These are phyloP conservation scores for Myopa testacea DNA, from an alignment of 2,888 invertebrate genomes.

Conservation along the genomic window DNA sequence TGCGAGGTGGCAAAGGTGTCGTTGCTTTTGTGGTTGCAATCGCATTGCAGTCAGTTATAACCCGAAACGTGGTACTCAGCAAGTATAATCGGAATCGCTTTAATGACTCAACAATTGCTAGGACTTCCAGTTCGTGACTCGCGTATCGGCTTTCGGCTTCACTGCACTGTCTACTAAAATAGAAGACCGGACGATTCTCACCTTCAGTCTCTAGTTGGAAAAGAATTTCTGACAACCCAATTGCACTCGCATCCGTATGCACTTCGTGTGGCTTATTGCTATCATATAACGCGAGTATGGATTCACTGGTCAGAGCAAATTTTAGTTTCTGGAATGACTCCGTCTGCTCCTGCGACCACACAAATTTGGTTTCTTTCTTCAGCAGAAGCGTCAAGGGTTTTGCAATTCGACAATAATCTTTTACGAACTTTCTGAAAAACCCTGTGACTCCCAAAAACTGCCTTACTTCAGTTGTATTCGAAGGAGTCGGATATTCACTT, in stretches of 20 bases:
- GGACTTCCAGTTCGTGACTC: constrained; percentile 18
- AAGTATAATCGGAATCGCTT: constrained; percentile 13
- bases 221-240: background rate
- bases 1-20: constrained; percentile 13
- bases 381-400: constrained; percentile 40
- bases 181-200: background rate
- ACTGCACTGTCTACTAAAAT: constrained; percentile 15
- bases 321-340: constrained; percentile 33
- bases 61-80: background rate
- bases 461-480: constrained; percentile 33
- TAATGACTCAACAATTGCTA: constrained; percentile 13
- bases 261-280: background rate
- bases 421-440: constrained; percentile 42
- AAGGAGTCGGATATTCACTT: constrained; percentile 39
- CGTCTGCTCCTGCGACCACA: constrained; percentile 40
- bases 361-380: constrained; percentile 40
- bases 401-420: constrained; percentile 36
- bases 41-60: constrained; percentile 3
- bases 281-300: background rate
- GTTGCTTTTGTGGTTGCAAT: constrained; percentile 8
- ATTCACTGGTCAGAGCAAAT: constrained; percentile 10
- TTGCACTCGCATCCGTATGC: background rate
- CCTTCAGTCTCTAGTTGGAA: constrained; percentile 1
- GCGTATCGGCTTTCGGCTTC: constrained; percentile 16
- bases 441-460: constrained; percentile 41